These are phyloP conservation scores for Apis dorsata DNA, from an alignment of 1,140 invertebrate genomes.

Conservation along the genomic window DNA sequence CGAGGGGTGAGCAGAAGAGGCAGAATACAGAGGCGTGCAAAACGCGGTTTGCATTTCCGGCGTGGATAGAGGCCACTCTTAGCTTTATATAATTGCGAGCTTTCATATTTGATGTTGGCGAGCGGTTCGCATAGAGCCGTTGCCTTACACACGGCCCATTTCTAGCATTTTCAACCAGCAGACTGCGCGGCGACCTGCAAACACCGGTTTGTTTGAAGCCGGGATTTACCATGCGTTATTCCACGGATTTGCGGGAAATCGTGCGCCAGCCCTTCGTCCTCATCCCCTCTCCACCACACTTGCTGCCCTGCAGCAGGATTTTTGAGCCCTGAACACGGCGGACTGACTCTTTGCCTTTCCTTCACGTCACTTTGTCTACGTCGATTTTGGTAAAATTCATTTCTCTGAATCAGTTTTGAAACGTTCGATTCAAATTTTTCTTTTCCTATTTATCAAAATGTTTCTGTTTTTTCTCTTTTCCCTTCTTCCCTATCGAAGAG, in stretches of 20 bases:
- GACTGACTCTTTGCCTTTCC: not conserved
- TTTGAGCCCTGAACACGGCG: not conserved
- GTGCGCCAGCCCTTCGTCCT: not conserved
- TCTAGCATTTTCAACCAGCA: conserved; percentile 63
- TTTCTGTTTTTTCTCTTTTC: no score
- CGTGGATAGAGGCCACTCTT: conserved; percentile 46
- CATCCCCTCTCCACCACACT: not conserved
- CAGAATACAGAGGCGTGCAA: not conserved
- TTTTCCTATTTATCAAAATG: no score
- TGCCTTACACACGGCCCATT: conserved; percentile 59
- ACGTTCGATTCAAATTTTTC: not conserved
- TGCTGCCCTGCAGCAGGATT: conserved; percentile 13
- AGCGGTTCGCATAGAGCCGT: conserved; percentile 47
- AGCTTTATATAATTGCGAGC: conserved; percentile 67
- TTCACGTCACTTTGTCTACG: not conserved
- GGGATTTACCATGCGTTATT: conserved; percentile 65
- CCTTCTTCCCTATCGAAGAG: no score
- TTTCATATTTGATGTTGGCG: conserved; percentile 68
- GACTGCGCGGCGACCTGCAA: conserved; percentile 61
- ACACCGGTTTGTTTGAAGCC: conserved; percentile 63
- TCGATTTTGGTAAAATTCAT: conserved; percentile 20
- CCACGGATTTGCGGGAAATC: conserved; percentile 53
- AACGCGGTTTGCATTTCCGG: conserved; percentile 39
- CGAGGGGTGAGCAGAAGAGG: not conserved
- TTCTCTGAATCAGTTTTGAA: not conserved